Base-by-base conservation (phyloP, 2,888 invertebrate species). In the Cancer borealis region DNA sequence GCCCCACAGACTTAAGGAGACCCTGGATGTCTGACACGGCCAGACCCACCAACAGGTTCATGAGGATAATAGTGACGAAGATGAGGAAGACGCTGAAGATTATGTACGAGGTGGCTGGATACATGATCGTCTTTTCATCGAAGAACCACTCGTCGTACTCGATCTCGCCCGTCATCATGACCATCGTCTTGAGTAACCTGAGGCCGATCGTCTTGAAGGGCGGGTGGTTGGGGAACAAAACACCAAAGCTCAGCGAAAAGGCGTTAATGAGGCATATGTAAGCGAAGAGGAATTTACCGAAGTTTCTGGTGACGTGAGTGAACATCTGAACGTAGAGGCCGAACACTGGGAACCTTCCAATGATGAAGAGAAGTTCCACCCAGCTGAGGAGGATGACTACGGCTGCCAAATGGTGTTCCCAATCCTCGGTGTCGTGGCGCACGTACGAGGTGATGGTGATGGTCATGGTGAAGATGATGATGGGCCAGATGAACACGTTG, bases 121-220 rank as follows among this genome's bases (percentile, higher is more conserved):
- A 98, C 95, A 97, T 97, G 17, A 98, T 95, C 5, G 89, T 93
- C 47, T 94, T 90, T 96, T 96, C 96, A 30, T 96, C 96, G 93
- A 98, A 98, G 96, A 98, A 98, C 95, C 98, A 98, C 96, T 98
- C 98, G 96, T 98, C 98, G 96, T 96, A 96, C 45, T 96, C 98
- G 91, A 98, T 96, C 96, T 98, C 98, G 0, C 98, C 98, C 0
- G 98, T 98, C 98, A 98, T 98, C 98, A 98, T 98, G 96, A 98
- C 98, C 21, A 98, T 97, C 0, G 98, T 98, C 96, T 98, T 98
- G 0, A 98, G 97, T 0, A 98, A 96, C 0, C 96, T 91, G 2
- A 93, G 79, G 3, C 92, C 39, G 47, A 92, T 60, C 14, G 94
- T 26, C 21, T 84, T 92, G 79, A 96, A 95, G 26, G 95, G 93